Conservation (phyloP, 2,797 vertebrate genomes). For the Melopsittacus undulatus region DNA sequence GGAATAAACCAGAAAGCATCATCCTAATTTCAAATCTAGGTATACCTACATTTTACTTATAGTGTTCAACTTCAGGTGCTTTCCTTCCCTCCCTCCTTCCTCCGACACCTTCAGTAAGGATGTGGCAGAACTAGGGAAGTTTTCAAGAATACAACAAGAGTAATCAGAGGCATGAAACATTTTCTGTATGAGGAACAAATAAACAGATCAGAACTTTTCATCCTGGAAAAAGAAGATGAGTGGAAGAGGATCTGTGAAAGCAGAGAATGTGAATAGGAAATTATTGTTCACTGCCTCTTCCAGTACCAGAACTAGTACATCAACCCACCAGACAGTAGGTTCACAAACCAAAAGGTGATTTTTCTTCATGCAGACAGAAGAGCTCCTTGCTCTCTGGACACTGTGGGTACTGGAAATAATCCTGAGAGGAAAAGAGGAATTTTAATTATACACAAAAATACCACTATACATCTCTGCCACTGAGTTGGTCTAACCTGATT, state of each 20-base stretch:
- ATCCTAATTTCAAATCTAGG: not conserved
- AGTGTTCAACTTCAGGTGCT: not conserved
- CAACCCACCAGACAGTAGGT: not conserved
- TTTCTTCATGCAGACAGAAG: not conserved
- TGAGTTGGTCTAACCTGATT: not conserved
- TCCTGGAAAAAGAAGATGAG: not conserved
- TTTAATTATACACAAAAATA: not conserved
- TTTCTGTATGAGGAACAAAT: not conserved
- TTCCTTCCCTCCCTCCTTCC: not conserved
- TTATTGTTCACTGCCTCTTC: not conserved
- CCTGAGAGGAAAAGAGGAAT: not conserved
- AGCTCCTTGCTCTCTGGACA: not conserved
- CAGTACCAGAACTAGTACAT: slow-evolving; percentile 1
- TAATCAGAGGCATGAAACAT: not conserved
- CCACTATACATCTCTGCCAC: not conserved
- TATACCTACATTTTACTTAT: not conserved
- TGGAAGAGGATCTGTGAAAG: not conserved
- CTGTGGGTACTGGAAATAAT: not conserved
- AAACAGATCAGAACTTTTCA: not conserved
- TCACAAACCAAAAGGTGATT: not conserved
- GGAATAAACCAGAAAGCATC: not conserved
- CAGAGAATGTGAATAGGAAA: slow-evolving; percentile 8
- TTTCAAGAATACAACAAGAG: not conserved
- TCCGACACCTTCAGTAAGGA: not conserved
- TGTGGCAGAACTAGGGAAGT: not conserved